phyloP scores from a whole-genome alignment of 2,797 vertebrate species.

The Sylvia borin region DNA sequence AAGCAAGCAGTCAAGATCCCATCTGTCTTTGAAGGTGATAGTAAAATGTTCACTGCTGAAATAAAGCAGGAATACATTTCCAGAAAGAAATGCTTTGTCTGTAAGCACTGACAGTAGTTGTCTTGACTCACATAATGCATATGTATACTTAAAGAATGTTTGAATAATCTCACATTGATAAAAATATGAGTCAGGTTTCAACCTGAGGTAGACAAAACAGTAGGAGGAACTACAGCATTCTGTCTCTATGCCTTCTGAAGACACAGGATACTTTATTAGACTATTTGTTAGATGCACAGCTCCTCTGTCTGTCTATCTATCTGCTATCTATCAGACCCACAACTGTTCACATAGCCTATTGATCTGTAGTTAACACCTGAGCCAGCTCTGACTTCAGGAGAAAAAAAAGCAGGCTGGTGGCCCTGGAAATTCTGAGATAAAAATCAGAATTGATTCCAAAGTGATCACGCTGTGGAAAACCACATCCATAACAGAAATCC shows the following conservation, averaged over 20 bases:
- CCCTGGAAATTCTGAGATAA: not conserved
- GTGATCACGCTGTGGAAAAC: not conserved
- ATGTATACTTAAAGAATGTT: not conserved
- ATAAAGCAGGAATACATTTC: not conserved
- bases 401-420: not conserved
- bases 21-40: not conserved
- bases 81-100: not conserved
- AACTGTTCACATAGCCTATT: not conserved
- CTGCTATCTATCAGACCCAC: not conserved
- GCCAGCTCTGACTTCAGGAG: not conserved
- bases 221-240: not conserved
- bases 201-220: not conserved
- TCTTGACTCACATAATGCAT: not conserved
- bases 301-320: not conserved
- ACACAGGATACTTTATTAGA: not conserved
- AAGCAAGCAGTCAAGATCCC: not conserved
- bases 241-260: not conserved
- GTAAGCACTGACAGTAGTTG: not conserved
- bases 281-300: not conserved
- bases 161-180: not conserved
- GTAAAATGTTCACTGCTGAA: not conserved
- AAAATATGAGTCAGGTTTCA: not conserved
- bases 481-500: rapidly evolving
- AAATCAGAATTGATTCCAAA: not conserved
- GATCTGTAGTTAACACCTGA: not conserved